A percentile compares a stretch with the other conserved stretches of the same genome.
Conservation (phyloP, 1,140 invertebrate species). For the Vanessa atalanta region DNA sequence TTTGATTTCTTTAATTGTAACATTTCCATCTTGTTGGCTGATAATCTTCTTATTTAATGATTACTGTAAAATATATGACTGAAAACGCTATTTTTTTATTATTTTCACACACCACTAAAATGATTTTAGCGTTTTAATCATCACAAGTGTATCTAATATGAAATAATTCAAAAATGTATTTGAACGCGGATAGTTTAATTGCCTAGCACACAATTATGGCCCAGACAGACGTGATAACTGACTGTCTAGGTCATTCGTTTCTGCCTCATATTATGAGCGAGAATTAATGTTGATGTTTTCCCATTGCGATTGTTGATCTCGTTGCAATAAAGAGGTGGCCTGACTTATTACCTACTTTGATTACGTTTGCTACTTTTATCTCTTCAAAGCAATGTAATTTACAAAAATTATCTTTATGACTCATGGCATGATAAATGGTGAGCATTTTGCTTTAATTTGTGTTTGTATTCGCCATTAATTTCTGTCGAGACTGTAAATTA, state of each 20-base stretch:
- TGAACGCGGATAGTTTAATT: slow-evolving; percentile 51
- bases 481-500: slow-evolving; percentile 13
- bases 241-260: slow-evolving; percentile 64
- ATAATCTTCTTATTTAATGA: no score
- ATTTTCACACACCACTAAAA: not conserved
- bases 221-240: slow-evolving; percentile 57
- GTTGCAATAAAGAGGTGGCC: slow-evolving; percentile 2
- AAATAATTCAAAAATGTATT: slow-evolving; percentile 19
- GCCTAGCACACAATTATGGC: slow-evolving; percentile 62
- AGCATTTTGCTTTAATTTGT: not conserved
- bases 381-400: not conserved
- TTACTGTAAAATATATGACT: no score
- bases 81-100: no score
- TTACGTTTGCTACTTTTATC: not conserved
- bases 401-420: not conserved
- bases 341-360: not conserved
- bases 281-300: slow-evolving; percentile 34
- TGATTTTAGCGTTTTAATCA: not conserved
- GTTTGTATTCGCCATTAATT: not conserved
- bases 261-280: slow-evolving; percentile 41
- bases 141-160: not conserved
- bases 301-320: slow-evolving; percentile 11
- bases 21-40: no score
- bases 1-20: no score
- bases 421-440: not conserved